A percentile compares a stretch with the other conserved stretches of the same genome.
These are phyloP conservation scores for Achatina immaculata DNA, from an alignment of 1,140 invertebrate species.

Conservation along the genomic window DNA sequence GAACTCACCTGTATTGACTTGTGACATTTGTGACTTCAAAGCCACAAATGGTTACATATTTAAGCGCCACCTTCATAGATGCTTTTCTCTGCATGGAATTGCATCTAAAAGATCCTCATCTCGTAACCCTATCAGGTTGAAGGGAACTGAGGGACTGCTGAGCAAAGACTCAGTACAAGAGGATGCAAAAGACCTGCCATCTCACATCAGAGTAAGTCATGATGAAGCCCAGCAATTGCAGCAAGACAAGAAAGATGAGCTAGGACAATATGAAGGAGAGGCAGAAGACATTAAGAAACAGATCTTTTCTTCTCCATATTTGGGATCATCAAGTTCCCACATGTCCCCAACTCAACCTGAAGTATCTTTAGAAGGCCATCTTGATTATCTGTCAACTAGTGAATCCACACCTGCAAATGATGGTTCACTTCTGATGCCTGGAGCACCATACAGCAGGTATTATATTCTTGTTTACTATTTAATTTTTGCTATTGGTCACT, in stretches of 20 bases:
- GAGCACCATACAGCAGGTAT: constrained; percentile 18
- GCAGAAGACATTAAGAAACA: background rate
- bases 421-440: background rate
- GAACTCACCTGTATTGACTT: constrained; percentile 2
- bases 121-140: constrained; percentile 20
- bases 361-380: background rate
- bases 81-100: constrained; percentile 26
- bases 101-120: constrained; percentile 30
- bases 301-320: background rate
- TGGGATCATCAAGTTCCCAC: background rate
- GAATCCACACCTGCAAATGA: background rate
- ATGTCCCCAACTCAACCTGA: background rate
- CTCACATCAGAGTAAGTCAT: background rate
- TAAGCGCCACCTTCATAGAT: constrained; percentile 29
- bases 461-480: background rate
- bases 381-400: background rate
- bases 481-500: background rate
- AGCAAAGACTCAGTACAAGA: constrained; percentile 3
- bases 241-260: background rate
- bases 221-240: background rate
- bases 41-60: constrained; percentile 32
- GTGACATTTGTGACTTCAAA: constrained; percentile 38
- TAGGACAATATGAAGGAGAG: constrained; percentile 12
- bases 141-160: constrained; percentile 27
- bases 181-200: background rate